Percentiles rank a stretch among this genome's conserved stretches.
phyloP scores from a whole-genome alignment of 2,113 vertebrate species.

The Corydoras maculifer region DNA sequence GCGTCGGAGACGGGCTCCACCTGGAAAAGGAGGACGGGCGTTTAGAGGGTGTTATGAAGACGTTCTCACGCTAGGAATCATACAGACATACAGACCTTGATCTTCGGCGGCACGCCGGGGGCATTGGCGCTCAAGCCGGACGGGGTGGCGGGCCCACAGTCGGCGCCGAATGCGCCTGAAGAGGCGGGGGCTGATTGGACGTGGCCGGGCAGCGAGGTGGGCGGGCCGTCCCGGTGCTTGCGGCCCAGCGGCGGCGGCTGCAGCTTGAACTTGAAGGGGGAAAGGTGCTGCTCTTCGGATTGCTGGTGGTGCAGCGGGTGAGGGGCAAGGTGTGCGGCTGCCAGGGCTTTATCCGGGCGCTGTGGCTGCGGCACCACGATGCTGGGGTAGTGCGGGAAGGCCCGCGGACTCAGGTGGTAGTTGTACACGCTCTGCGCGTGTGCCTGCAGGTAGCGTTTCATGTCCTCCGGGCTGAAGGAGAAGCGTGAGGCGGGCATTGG shows the following conservation, averaged over 20 bases:
- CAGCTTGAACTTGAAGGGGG: slow-evolving; percentile 87
- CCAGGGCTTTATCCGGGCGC: slow-evolving; percentile 65
- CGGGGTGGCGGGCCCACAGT: slow-evolving; percentile 26
- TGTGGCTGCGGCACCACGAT: slow-evolving; percentile 84
- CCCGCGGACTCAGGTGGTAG: slow-evolving; percentile 89
- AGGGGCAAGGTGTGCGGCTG: slow-evolving; percentile 51
- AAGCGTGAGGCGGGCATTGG: slow-evolving; percentile 85
- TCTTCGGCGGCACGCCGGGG: slow-evolving; percentile 64
- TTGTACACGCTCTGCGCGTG: slow-evolving; percentile 90
- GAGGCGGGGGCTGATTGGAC: slow-evolving; percentile 27
- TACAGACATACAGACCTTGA: slow-evolving; percentile 66
- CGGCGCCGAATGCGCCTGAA: slow-evolving; percentile 33
- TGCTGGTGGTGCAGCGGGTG: slow-evolving; percentile 56
- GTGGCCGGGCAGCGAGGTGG: slow-evolving; percentile 9
- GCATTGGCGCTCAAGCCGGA: slow-evolving; percentile 24
- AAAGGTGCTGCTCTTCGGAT: slow-evolving; percentile 63
- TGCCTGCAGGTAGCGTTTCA: slow-evolving; percentile 90
- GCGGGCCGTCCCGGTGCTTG: slow-evolving; percentile 69
- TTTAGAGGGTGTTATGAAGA: no score
- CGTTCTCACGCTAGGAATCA: no score
- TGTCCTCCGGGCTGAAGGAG: slow-evolving; percentile 89
- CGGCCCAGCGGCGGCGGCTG: slow-evolving; percentile 82
- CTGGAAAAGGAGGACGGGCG: slow-evolving; percentile 36
- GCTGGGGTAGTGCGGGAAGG: slow-evolving; percentile 87
- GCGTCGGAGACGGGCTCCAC: slow-evolving; percentile 84